phyloP scores from a whole-genome alignment of 2,797 vertebrate genomes.

The Poeciliopsis turneri region DNA sequence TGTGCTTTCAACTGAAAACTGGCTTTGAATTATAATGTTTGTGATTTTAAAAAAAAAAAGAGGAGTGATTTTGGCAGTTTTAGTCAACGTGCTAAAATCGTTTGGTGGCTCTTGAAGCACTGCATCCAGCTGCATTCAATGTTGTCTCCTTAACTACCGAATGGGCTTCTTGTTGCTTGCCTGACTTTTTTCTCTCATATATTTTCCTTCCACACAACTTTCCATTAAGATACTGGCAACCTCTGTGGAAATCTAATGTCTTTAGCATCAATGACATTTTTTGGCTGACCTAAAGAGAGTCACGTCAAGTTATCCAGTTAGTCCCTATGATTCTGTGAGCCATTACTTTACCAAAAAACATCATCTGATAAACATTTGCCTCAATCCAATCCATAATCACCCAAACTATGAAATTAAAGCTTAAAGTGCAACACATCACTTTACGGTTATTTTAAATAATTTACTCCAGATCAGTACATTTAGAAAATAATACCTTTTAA shows the following conservation, averaged over 20 bases:
- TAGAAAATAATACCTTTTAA: no score
- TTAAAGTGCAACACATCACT: not conserved
- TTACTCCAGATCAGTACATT: no score
- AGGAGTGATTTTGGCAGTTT: not conserved
- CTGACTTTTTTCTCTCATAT: not conserved
- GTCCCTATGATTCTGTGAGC: not conserved
- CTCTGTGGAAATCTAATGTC: not conserved
- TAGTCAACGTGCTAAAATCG: not conserved
- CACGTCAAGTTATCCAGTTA: not conserved
- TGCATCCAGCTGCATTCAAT: not conserved
- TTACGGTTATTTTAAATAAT: no score
- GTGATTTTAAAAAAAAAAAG: not conserved
- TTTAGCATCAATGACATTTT: not conserved
- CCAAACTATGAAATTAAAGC: not conserved
- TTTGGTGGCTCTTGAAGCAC: not conserved
- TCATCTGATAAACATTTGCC: not conserved
- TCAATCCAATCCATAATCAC: not conserved
- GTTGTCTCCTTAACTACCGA: not conserved
- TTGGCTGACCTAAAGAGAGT: not conserved
- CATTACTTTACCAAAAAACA: not conserved
- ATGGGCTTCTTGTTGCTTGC: not conserved
- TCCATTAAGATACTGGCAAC: not conserved
- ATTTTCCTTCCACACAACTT: conserved; percentile 1
- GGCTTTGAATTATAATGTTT: not conserved
- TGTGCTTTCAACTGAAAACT: not conserved